Evolutionary conservation across 1,140 invertebrate genomes (phyloP), one percentile per base, ranked within the genome.

Genomic region (Lordiphosa collinella): DNA sequence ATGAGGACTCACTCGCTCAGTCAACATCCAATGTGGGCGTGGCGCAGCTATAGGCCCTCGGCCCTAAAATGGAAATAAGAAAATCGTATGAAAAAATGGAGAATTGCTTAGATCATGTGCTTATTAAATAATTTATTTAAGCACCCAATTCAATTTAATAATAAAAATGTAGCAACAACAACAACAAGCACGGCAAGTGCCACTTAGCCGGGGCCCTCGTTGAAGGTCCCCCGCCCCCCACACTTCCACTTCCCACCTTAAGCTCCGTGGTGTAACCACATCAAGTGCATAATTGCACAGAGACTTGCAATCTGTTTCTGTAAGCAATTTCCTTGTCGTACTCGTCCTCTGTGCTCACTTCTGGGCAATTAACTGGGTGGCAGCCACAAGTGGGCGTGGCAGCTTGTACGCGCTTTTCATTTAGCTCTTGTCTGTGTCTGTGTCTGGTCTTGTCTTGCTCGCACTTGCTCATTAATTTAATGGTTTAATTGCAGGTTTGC

Each of bases 51-150:
- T 6, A 25, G 78, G 78, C 78, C 68, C 78, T 84, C 84, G 78
- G 78, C 78, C 68, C 71, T 50, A 38, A 57, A 55, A 61, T 43
- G 36, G 61, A 61, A 74, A 67, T 53, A 63, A 54, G 53, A 63
- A 29, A 44, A 22, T 18, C 29, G 9, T 35, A 57, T 16, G 32
- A 16, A 37, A 54, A 58, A 38, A 66, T 36, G 49, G 41, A 50
- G 55, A 48, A 56, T 59, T 74, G 74, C 70, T 66, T 79, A 84
- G 72, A 84, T 84, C 79, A 82, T 38, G 79, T 85, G 79, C 79
- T 85, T 85, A 85, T 85, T 85, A 85, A 85, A 85, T 85, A 85
- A 85, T 85, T 85, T 85, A 85, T 85, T 85, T 85, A 85, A 85
- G 79, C 73, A 85, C 79, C 79, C 80, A 84, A 84, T 84, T 84